Base-by-base conservation (phyloP, 2,113 vertebrate genomes). In the Cromileptes altivelis region DNA sequence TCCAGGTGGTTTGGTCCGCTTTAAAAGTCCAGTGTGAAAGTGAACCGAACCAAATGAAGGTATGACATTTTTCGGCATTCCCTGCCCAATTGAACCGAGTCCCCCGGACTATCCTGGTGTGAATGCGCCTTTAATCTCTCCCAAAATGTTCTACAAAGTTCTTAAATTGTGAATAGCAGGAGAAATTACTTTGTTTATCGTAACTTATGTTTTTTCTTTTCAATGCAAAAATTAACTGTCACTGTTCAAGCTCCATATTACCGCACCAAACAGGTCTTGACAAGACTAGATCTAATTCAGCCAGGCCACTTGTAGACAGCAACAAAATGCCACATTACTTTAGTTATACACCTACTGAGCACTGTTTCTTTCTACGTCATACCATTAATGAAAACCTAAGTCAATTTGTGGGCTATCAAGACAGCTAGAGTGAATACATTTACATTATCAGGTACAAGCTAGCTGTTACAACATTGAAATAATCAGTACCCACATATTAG, bases 391-490 rank as follows among this genome's bases (percentile, higher is more conserved):
- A 55, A 72, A 82, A 69, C 60, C 23, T 45, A 81, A 70, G 53
- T 42, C 64, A 61, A 14, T 30, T 63, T 73, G 21, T 49, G 13
- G 23, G 25, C 65, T 50, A 50, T 55, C 25, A 68, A 60, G 23
- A 75, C 23, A 69, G n/a, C 53, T 53, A 50, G 17, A 60, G 15
- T 17, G 1, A 57, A 50, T 74, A 53, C 10, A 75, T 71, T 75
- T 21, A 84, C 53, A 72, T 65, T 23, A 63, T 60, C 19, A 53
- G 73, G 30, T 55, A 21, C 30, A 70, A 58, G 4, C n/a, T 68
- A 64, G 56, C 70, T 78, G 82, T 81, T 82, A 77, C 47, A 65
- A 50, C 45, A 68, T 5, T 72, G 4, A 74, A 78, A 78, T 57
- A 84, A 58, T 76, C 37, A 58, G 68, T 63, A 69, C 33, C 58